Base-by-base conservation (phyloP, 2,888 invertebrate species). In the Eupithecia dodoneata region DNA sequence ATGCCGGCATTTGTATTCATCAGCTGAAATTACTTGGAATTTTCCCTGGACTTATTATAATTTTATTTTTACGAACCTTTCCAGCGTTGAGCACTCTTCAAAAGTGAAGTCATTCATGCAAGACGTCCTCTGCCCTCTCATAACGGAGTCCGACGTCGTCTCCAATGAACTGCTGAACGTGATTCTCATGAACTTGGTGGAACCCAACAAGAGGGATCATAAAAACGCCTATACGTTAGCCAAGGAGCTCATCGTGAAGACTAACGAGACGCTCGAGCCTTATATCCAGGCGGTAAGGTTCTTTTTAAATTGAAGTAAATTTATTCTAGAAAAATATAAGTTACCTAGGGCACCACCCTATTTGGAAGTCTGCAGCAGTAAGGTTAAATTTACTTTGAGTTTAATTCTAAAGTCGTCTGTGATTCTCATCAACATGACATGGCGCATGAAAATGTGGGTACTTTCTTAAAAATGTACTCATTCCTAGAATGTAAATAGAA, bases 31-130 rank as follows among this genome's bases (percentile, higher is more conserved):
- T 30, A 30, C 30, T 30, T 30, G 30, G 30, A 30, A 30, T 30
- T 30, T 30, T 30, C 30, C 30, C 30, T 30, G 30, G 30, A 30
- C 30, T 30, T 30, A 30, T 30, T 30, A 30, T 30, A 30, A 30
- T 30, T 30, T 47, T 45, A 45, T 10, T 47, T 52, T 52, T n/a
- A 44, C 44, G 55, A 45, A 44, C 52, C 63, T 15, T 71, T 77
- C 49, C 91, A 98, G 98, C 92, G 99, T 98, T 90, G 99, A 99
- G 89, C 99, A 99, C 93, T 99, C 99, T 12, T 97, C 97, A 15
- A 98, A 99, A 94, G 99, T 99, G 71, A 99, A 99, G 89, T 98
- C 98, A 80, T 99, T 99, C 91, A 99, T 99, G 98, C 94, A 99
- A 87, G 99, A 99, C 91, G 98, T 99, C 74, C 96, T 99, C 81